These are phyloP conservation scores for Chironex yamaguchii DNA, from an alignment of 30 jellyfish, hydroid and myxozoan genomes.

Conservation along the genomic window DNA sequence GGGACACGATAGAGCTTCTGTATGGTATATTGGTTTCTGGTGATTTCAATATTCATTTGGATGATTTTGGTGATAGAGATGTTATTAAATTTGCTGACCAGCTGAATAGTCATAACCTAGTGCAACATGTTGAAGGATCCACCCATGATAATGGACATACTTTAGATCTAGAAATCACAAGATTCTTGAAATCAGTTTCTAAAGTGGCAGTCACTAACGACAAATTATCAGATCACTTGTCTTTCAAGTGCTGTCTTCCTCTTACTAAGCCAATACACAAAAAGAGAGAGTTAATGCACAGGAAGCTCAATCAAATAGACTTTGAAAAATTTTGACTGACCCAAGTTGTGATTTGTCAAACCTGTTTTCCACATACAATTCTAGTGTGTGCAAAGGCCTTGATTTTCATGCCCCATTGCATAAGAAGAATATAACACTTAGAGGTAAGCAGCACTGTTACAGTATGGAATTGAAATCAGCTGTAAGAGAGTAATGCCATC, in stretches of 20 bases:
- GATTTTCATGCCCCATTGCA: slow-evolving; percentile 10
- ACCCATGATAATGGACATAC: slow-evolving; percentile 48
- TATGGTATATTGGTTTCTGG: slow-evolving; percentile 39
- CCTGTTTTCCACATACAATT: slow-evolving; percentile 15
- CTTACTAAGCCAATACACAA: slow-evolving; percentile 46
- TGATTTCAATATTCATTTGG: slow-evolving; percentile 44
- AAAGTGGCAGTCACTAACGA: too few relatives aligned
- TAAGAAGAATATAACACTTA: background rate
- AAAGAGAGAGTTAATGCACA: background rate
- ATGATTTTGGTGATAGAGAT: slow-evolving; percentile 9
- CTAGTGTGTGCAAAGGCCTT: background rate
- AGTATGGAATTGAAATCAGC: slow-evolving; percentile 15
- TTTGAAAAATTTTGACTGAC: background rate
- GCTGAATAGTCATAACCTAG: slow-evolving; percentile 2
- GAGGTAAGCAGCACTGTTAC: background rate
- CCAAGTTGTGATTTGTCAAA: background rate
- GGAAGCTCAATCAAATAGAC: background rate
- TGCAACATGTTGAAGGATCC: slow-evolving; percentile 33
- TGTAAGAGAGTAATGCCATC: slow-evolving; percentile 9
- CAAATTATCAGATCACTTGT: slow-evolving; percentile 20
- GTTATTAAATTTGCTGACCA: slow-evolving; percentile 1
- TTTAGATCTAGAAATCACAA: slow-evolving; percentile 36
- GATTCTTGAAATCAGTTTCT: too few relatives aligned
- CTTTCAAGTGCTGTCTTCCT: slow-evolving; percentile 28
- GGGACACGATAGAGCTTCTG: slow-evolving; percentile 34